Base-by-base conservation (phyloP, 2,888 invertebrate species). In the Fragum whitleyi region DNA sequence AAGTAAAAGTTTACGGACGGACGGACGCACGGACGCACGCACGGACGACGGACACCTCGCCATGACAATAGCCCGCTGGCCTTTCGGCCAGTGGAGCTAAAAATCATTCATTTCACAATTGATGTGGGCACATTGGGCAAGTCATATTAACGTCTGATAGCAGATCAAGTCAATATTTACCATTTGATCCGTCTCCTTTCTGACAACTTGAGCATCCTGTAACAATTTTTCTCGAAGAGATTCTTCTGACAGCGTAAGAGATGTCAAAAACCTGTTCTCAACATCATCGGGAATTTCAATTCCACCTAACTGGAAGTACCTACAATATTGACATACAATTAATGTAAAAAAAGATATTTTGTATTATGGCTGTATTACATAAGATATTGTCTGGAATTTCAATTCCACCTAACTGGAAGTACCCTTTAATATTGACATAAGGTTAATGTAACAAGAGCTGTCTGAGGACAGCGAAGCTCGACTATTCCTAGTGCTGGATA, bases 151-250 rank as follows among this genome's bases (percentile, higher is more conserved):
- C n/a, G n/a, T n/a, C n/a, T n/a, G n/a, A n/a, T n/a, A n/a, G n/a
- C n/a, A n/a, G n/a, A n/a, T n/a, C n/a, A n/a, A n/a, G n/a, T n/a
- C n/a, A n/a, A n/a, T n/a, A n/a, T n/a, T n/a, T 55, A 70, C 70
- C 85, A 82, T 71, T 42, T 81, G 81, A 26, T 89, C 89, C 0
- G 91, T 92, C n/a, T 86, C 77, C 67, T 91, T 92, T 7, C 90
- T 72, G 29, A 91, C 85, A n/a, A 91, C 78, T 32, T 82, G 77
- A 0, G 90, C 90, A 28, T 88, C 85, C 76, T 91, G 91, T 59
- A 86, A 68, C 5, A 86, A 79, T n/a, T 86, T 62, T 59, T 90
- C 91, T 9, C 86, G 69, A 28, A 85, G 83, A 0, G 86, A 83
- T n/a, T 88, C 86, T 55, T 91, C 91, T 62, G 83, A 75, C 32